Evolutionary conservation across 2,797 vertebrate species (phyloP).

Genomic region (Sebastes baramenuke): DNA sequence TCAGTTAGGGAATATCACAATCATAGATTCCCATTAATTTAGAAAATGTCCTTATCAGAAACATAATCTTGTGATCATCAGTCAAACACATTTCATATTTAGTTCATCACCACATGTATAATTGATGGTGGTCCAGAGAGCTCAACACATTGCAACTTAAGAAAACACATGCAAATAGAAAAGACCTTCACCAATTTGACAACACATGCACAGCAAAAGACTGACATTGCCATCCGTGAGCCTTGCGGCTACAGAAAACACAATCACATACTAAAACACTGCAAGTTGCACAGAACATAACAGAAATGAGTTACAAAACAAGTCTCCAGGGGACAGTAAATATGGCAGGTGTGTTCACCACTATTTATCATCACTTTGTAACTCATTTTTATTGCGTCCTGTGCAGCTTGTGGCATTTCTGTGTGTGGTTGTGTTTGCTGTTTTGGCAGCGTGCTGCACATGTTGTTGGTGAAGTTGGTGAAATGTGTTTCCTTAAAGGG

Average conservation of each 20-base stretch:
- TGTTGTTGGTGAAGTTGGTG: not conserved
- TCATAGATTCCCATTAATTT: constrained; percentile 34
- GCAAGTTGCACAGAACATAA: not conserved
- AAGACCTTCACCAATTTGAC: not conserved
- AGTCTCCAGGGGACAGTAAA: not conserved
- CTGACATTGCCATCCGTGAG: not conserved
- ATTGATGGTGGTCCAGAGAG: constrained; percentile 12
- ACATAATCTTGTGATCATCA: constrained; percentile 36
- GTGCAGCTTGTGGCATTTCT: not conserved
- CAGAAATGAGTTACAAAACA: not conserved
- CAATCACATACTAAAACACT: not conserved
- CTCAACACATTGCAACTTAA: not conserved
- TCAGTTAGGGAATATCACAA: constrained; percentile 27
- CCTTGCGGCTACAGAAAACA: not conserved
- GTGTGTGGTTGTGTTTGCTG: not conserved
- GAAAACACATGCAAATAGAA: not conserved
- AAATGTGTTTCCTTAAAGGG: not conserved
- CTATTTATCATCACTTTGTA: not conserved
- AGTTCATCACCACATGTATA: constrained; percentile 19
- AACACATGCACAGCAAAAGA: not conserved
- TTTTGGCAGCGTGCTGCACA: not conserved
- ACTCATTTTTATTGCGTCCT: not conserved
- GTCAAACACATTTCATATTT: constrained; percentile 32
- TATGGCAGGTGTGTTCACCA: not conserved
- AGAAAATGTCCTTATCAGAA: constrained; percentile 26